A percentile compares a stretch with the other conserved stretches of the same genome.
phyloP scores from a whole-genome alignment of 2,113 vertebrate genomes.

The Nannospalax galili region DNA sequence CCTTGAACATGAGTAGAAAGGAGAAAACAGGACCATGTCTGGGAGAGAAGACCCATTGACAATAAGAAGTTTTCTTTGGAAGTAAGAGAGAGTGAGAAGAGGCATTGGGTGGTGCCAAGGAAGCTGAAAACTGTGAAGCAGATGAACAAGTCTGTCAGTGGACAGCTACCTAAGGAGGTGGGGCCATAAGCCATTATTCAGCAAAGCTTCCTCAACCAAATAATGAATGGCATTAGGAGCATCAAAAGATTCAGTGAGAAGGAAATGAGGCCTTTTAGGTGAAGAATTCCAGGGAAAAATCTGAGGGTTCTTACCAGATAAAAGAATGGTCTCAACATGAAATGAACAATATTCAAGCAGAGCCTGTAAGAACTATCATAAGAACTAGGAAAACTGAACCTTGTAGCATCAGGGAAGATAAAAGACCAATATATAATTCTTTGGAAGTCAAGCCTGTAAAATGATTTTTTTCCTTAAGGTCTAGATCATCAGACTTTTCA shows the following conservation, averaged over 20 bases:
- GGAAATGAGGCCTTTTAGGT: constrained; percentile 39
- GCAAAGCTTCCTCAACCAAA: constrained; percentile 36
- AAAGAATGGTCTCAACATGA: neutral
- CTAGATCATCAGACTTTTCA: neutral
- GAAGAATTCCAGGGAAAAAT: constrained; percentile 27
- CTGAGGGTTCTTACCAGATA: neutral
- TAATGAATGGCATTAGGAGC: neutral
- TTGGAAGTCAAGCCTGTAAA: neutral
- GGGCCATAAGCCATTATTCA: neutral
- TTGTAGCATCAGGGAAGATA: neutral
- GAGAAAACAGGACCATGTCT: neutral
- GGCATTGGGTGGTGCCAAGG: neutral
- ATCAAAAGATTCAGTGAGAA: constrained; percentile 20
- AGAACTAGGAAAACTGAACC: neutral
- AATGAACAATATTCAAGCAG: neutral
- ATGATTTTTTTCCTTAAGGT: constrained; percentile 40
- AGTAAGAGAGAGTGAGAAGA: neutral
- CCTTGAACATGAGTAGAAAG: constrained; percentile 30
- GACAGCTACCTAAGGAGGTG: neutral
- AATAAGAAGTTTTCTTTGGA: neutral
- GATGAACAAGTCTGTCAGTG: constrained; percentile 32
- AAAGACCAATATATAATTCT: neutral
- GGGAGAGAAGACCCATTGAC: neutral
- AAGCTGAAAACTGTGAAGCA: neutral
- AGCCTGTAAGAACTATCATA: neutral